Conservation (phyloP, 2,888 invertebrate species). For the Tetragonula carbonaria region DNA sequence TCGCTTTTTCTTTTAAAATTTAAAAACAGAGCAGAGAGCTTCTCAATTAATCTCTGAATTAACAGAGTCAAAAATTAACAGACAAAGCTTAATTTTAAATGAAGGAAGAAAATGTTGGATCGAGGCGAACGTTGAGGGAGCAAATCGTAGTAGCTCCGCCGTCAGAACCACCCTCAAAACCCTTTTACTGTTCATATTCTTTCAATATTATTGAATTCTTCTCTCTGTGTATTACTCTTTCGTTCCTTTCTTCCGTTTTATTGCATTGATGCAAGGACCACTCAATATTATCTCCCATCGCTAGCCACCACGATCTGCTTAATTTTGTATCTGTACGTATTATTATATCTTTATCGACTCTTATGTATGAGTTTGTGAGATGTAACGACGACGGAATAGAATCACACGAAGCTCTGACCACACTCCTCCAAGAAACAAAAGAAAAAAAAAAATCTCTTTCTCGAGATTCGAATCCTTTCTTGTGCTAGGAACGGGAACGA, state of each 20-base stretch:
- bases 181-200: conserved; percentile 65
- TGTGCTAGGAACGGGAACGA: not conserved
- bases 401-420: conserved; percentile 27
- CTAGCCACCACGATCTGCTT: conserved; percentile 82
- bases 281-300: conserved; percentile 86
- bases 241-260: conserved; percentile 74
- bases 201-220: conserved; percentile 64
- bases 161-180: conserved; percentile 20
- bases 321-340: conserved; percentile 80
- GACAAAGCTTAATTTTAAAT: not conserved
- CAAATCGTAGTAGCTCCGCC: conserved; percentile 36
- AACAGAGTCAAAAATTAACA: not conserved
- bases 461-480: not conserved
- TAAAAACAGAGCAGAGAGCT: not conserved
- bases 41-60: not conserved
- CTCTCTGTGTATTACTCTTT: conserved; percentile 62
- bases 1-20: not conserved
- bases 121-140: conserved; percentile 47
- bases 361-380: conserved; percentile 73
- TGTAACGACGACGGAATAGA: conserved; percentile 57
- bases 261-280: conserved; percentile 90
- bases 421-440: no score
- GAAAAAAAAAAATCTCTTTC: not conserved
- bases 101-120: conserved; percentile 19
- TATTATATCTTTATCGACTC: conserved; percentile 63